Conservation (phyloP, 2,888 invertebrate species). For the Eilema sororculum region DNA sequence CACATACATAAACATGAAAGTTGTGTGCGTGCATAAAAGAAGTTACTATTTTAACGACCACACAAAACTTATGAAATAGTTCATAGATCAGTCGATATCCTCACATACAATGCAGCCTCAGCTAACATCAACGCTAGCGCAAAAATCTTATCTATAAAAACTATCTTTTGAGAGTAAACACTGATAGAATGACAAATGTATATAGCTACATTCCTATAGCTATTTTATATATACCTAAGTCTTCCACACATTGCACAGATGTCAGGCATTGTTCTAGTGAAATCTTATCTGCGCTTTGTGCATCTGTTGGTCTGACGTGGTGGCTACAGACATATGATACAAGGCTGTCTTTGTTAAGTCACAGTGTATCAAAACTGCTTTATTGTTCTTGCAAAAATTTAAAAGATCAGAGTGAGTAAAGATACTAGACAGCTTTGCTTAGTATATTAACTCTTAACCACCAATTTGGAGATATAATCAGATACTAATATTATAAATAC, state of each 20-base stretch:
- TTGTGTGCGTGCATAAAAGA: conserved; percentile 17
- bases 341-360: conserved; percentile 35
- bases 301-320: conserved; percentile 65
- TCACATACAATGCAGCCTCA: neutral
- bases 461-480: neutral
- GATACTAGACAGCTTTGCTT: too few species aligned
- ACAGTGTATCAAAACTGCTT: neutral
- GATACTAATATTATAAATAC: too few species aligned
- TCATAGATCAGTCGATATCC: conserved; percentile 6
- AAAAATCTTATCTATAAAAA: conserved; percentile 2
- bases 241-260: conserved; percentile 57
- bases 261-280: conserved; percentile 72
- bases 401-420: neutral
- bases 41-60: neutral
- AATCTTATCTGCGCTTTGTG: conserved; percentile 75
- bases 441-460: too few species aligned
- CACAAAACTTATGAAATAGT: conserved; percentile 9
- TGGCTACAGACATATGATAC: conserved; percentile 55
- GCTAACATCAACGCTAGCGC: neutral
- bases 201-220: conserved; percentile 18
- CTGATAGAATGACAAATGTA: conserved; percentile 7
- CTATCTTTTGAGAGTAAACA: neutral
- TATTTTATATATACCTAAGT: conserved; percentile 28
- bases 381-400: neutral
- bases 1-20: too few species aligned